Evolutionary conservation across 2,797 vertebrate genomes (phyloP).

Genomic region (Monodelphis domestica): DNA sequence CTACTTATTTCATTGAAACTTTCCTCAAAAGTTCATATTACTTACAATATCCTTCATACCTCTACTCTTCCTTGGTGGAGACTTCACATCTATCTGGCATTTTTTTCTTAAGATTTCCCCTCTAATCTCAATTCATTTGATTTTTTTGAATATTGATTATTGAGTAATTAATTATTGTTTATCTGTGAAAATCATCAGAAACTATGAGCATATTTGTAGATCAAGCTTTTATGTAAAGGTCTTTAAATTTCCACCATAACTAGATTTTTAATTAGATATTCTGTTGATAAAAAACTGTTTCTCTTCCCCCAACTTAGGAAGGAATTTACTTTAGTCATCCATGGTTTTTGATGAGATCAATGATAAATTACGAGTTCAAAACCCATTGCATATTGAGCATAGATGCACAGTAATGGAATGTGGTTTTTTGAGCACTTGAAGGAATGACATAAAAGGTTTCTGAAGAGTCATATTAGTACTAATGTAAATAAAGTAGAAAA

Average conservation of each 20-base stretch:
- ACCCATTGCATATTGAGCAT: conserved; percentile 3
- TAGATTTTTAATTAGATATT: background rate
- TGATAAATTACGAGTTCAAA: conserved; percentile 33
- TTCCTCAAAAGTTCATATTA: background rate
- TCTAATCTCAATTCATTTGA: background rate
- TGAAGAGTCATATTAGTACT: conserved; percentile 21
- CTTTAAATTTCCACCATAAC: background rate
- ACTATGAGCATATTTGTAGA: background rate
- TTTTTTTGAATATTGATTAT: too few relatives aligned
- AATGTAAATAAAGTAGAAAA: conserved; percentile 26
- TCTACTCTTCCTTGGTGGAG: background rate
- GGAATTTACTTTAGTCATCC: conserved; percentile 42
- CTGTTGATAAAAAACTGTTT: background rate
- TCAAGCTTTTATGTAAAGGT: background rate
- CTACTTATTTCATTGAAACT: background rate
- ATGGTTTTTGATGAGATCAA: conserved; percentile 58
- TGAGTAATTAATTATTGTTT: too few relatives aligned
- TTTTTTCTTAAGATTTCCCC: background rate
- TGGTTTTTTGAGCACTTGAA: background rate
- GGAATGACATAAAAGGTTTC: conserved; percentile 33
- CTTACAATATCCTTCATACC: background rate
- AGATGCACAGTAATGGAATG: background rate
- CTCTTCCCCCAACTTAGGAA: background rate
- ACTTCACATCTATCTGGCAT: background rate
- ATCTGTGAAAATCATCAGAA: background rate